Conservation (phyloP, 64 coral and sea anemone species). For the Dendrophyllia cribrosa region DNA sequence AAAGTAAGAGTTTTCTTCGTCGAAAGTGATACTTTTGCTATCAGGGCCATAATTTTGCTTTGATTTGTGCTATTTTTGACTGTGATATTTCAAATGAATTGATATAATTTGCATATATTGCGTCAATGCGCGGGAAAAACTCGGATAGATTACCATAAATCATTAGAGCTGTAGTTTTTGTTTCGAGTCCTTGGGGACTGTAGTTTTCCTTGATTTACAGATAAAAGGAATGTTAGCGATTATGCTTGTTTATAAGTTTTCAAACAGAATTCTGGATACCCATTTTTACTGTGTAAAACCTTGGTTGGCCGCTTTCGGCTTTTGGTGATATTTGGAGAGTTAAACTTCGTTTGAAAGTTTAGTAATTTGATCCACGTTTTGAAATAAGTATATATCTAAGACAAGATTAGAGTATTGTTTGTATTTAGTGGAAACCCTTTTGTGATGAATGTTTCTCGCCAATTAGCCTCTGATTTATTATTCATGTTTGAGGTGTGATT, state of each 20-base stretch:
- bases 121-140: constrained; percentile 59
- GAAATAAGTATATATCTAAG: background rate
- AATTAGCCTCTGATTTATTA: background rate
- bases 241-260: constrained; percentile 27
- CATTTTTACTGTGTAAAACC: constrained; percentile 83
- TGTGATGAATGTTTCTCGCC: constrained; percentile 25
- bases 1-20: background rate
- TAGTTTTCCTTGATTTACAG: constrained; percentile 5
- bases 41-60: background rate
- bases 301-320: constrained; percentile 64
- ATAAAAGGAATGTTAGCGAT: constrained; percentile 17
- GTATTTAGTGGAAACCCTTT: constrained; percentile 40
- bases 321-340: constrained; percentile 25
- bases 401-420: constrained; percentile 19
- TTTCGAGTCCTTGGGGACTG: background rate
- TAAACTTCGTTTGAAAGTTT: constrained; percentile 1
- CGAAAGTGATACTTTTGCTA: constrained; percentile 1
- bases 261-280: constrained; percentile 39
- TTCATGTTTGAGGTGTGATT: constrained; percentile 14
- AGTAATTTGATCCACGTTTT: constrained; percentile 18
- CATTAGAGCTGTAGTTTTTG: background rate
- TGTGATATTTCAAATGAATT: constrained; percentile 49
- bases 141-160: constrained; percentile 47
- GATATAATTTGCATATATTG: constrained; percentile 74
- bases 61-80: constrained; percentile 11